Base-by-base conservation (phyloP, 2,797 vertebrate genomes). In the Caiman crocodilus region DNA sequence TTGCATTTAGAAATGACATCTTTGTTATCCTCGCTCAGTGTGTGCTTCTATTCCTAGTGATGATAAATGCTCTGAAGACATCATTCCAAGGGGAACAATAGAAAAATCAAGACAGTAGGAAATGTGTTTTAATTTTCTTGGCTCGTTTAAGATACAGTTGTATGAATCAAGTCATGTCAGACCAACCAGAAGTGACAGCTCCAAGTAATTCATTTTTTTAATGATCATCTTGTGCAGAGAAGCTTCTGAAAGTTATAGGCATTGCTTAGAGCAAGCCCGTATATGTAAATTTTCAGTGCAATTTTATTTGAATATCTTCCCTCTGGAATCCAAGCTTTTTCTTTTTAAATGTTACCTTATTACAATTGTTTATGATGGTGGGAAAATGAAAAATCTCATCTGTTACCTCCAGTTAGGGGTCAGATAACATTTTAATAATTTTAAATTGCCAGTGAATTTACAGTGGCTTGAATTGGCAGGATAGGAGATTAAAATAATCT, bases 391-490 rank as follows among this genome's bases (percentile, higher is more conserved):
- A 80, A 90, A 86, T 75, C 20, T 79, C 59, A 83, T 71, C 92
- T 58, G 12, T 82, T 92, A 71, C 30, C 57, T 78, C 67, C 14
- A 26, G 55, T 84, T 71, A 15, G 32, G 57, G 79, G 56, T 90
- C 28, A 81, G 84, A 58, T 83, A 94, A 90, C 32, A 75, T 94
- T 85, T 83, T 92, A 92, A 92, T 85, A 94, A 61, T 50, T 94
- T 95, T 86, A 85, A 85, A 84, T 93, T 94, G 73, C 69, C 56
- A 71, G 26, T 82, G 71, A 89, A 89, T 76, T 95, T 94, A 61
- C 85, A 78, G 7, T 85, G 61, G 16, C n/a, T 96, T 87, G 77
- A 92, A 82, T 55, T 92, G 42, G 88, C 77, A 89, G 84, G 26
- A 84, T 50, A 82, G 82, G 83, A 94, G 75, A 92, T 94, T 90